phyloP scores from a whole-genome alignment of 2,797 vertebrate species.

The Okamejei kenojei region DNA sequence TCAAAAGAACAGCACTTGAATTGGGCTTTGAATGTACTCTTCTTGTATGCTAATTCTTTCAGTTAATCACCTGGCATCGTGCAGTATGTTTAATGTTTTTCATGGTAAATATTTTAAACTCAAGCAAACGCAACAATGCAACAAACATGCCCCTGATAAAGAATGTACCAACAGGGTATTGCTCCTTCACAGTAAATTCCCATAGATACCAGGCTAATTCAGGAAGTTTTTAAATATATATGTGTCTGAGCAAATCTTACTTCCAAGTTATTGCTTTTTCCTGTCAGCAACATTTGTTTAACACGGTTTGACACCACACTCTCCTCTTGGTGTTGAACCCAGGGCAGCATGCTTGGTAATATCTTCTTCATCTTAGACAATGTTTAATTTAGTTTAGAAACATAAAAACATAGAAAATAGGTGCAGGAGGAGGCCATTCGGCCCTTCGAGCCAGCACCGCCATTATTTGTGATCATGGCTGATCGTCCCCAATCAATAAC shows the following conservation, averaged over 20 bases:
- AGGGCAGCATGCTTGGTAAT: too few relatives aligned
- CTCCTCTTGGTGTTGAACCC: too few relatives aligned
- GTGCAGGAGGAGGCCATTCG: too few relatives aligned
- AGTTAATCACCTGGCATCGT: neutral
- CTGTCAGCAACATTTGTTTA: neutral
- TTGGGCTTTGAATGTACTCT: neutral
- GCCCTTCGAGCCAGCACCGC: too few relatives aligned
- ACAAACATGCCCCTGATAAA: neutral
- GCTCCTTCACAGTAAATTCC: neutral
- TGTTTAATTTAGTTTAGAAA: too few relatives aligned
- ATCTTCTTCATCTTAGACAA: too few relatives aligned
- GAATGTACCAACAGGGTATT: neutral
- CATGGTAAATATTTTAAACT: neutral
- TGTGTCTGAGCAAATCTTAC: neutral
- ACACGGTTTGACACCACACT: too few relatives aligned
- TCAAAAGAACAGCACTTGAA: neutral
- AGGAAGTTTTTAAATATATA: neutral
- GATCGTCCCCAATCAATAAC: too few relatives aligned
- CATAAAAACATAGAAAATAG: too few relatives aligned
- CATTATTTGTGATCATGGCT: too few relatives aligned
- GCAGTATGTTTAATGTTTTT: neutral
- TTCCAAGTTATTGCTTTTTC: neutral
- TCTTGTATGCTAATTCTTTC: neutral
- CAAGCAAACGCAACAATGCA: neutral
- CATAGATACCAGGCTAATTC: neutral